Evolutionary conservation across 1,140 invertebrate genomes (phyloP), one percentile per base, ranked within the genome.

Genomic region (Oreohelix idahoensis): DNA sequence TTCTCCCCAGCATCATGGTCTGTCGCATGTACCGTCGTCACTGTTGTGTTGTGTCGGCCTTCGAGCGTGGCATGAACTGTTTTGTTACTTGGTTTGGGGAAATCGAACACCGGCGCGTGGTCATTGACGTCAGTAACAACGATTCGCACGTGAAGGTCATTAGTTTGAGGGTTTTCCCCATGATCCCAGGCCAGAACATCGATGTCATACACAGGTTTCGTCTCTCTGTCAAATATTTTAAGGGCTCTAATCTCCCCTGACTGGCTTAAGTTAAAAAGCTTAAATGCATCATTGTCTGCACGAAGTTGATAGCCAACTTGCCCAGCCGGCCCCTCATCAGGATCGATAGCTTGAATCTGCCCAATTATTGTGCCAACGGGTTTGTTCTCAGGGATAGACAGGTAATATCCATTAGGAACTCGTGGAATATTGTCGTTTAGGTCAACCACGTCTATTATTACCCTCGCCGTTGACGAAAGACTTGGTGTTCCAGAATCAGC

Each of bases 41-140:
- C 51, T 38, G 80, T 82, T 17, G 79, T 74, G 53, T 74, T 81
- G 13, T 36, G 53, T 39, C 58, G 42, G 10, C 76, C 39, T 20
- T 70, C 75, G 26, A 77, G 66, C 11, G 83, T 77, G 11, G 73
- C 83, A 53, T 74, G 32, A 26, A 81, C 66, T 36, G 69, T 58
- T 51, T 75, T 79, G 49, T 69, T 66, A 36, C 63, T 71, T 20
- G 36, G 15, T 20, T 45, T 77, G 29, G 83, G 83, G 35, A 77
- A 53, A 0, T 66, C 17, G 75, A 86, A 86, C 66, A 35, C 66
- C 20, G 84, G 84, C 17, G 53, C 39, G 58, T 83, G 82, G 79
- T 86, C 84, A 74, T 86, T 86, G n/a, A 77, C 79, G 75, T 86
- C 84, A 1, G 79, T 53, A 23, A 86, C 45, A 13, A 36, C 23